Conservation (phyloP, 35 echinoderm and acorn worm species). For the Anneissia japonica region DNA sequence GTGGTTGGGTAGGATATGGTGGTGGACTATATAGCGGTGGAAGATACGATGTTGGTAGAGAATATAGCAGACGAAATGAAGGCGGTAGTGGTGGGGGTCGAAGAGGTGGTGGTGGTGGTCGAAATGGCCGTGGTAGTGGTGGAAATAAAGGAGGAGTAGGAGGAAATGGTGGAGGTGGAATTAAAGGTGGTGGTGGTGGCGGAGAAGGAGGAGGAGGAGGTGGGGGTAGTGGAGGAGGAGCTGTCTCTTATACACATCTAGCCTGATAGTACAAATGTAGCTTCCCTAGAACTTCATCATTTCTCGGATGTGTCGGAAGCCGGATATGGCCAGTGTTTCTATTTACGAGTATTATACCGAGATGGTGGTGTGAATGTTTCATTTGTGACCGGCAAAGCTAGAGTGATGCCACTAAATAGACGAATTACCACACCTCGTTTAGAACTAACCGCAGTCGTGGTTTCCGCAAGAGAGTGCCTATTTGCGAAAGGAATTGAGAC, state of each 20-base stretch:
- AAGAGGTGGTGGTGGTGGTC: not conserved
- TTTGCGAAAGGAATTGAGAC: not conserved
- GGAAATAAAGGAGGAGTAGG: not conserved
- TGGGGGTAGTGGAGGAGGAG: no score
- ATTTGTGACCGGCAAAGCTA: not conserved
- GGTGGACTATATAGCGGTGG: not conserved
- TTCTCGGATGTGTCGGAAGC: conserved; percentile 37
- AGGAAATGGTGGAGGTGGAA: not conserved
- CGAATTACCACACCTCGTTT: not conserved
- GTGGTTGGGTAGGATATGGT: not conserved
- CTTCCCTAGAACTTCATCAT: conserved; percentile 20
- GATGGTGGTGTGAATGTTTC: not conserved
- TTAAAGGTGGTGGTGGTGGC: no score
- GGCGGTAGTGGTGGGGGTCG: not conserved
- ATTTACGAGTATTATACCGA: not conserved
- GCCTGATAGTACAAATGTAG: not conserved
- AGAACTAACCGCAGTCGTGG: not conserved
- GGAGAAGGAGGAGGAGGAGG: no score
- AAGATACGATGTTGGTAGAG: not conserved
- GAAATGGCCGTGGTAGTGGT: not conserved
- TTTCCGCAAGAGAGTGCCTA: not conserved
- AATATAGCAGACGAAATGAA: not conserved
- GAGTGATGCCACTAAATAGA: not conserved
- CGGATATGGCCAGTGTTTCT: conserved; percentile 43
- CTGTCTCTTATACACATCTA: no score